Percentiles rank a stretch among this genome's conserved stretches.
Evolutionary conservation across 2,888 invertebrate species (phyloP).

Genomic region (Xestia c-nigrum): DNA sequence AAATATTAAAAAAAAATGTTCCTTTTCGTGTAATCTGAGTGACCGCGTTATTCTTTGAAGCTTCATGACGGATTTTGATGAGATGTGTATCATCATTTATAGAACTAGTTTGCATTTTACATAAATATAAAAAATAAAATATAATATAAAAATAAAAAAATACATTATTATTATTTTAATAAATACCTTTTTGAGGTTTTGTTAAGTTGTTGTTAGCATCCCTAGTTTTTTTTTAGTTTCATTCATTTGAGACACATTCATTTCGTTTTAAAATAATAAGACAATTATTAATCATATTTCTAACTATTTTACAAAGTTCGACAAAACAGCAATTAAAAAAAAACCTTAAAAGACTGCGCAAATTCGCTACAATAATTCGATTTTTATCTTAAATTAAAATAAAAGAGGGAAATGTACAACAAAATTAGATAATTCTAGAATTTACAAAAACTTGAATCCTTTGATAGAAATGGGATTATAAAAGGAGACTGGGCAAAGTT

Average conservation of each 20-base stretch:
- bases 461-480: not conserved
- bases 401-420: constrained; percentile 30
- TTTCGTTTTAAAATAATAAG: not conserved
- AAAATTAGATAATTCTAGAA: constrained; percentile 1
- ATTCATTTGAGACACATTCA: not conserved
- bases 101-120: not conserved
- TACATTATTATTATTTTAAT: not conserved
- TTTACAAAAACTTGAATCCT: not conserved
- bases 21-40: not conserved
- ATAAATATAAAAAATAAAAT: not conserved
- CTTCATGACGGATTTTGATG: not conserved
- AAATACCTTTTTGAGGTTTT: not conserved
- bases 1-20: not conserved
- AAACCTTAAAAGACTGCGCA: constrained; percentile 1
- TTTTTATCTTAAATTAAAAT: constrained; percentile 33
- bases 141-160: not conserved
- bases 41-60: not conserved
- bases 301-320: not conserved
- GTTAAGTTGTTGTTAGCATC: not conserved
- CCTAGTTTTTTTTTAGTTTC: not conserved
- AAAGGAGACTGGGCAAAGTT: not conserved
- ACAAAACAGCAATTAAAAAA: not conserved
- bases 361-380: constrained; percentile 47
- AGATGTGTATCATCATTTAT: not conserved
- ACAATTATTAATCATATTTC: not conserved